Evolutionary conservation across 2,888 invertebrate genomes (phyloP), one percentile per base, ranked within the genome.

Genomic region (Pollenia angustigena): DNA sequence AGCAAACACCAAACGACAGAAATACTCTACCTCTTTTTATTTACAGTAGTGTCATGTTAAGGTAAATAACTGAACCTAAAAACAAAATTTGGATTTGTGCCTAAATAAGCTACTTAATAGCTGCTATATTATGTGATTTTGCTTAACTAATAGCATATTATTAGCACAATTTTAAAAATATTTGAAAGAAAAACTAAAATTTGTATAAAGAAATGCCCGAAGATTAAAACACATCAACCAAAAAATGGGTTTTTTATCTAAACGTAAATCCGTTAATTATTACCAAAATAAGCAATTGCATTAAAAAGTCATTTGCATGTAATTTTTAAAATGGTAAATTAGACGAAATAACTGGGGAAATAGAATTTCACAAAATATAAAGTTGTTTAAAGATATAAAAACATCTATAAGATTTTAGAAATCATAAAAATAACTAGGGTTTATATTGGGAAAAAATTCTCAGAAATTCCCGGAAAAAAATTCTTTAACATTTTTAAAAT

Each of bases 31-130:
- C 16, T 42, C 11, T 62, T 42, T 42, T 16, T 62, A 62, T 62
- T 62, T n/a, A 4, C 10, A 9, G 4, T 9, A 62, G 42, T 62
- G 23, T 32, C 12, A 12, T 4, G 11, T 6, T 6, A 6, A 32
- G 4, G 6, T 0, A 32, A 32, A 32, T 56, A 18, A 4, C 12
- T 11, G 32, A 66, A 60, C 32, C n/a, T 40, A 60, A 60, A 60
- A 60, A 46, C 14, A 66, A 18, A 18, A 9, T 52, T 80, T 80
- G 79, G 79, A 80, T 71, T 80, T 6, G 42, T 80, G 79, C 79
- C 79, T 71, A 80, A 80, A 62, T 80, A 42, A 14, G 69, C 69
- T 60, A 62, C 69, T 71, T 69, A 71, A 44, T 60, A 60, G 64
- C 50, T 76, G 54, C 76, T 48, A 66, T 23, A 50, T 50, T 18